Base-by-base conservation (phyloP, 2,888 invertebrate genomes). In the Hypercompe scribonia region DNA sequence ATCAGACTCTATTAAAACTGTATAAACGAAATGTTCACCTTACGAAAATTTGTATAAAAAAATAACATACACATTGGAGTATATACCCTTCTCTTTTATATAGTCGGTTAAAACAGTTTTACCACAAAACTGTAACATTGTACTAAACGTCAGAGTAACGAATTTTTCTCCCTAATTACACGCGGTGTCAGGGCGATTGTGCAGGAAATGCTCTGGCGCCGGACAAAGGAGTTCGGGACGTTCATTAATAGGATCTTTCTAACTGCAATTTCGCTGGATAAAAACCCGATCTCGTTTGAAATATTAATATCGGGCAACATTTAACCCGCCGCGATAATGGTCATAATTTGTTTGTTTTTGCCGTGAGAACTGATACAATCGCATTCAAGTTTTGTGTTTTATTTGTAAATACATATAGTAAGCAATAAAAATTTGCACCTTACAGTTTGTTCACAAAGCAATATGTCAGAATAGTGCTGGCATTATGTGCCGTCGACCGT, bases 141-240 rank as follows among this genome's bases (percentile, higher is more conserved):
- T 88, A 86, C 87, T 89, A 91, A 90, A 90, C 90, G 89, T 89
- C 87, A 86, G 88, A 84, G 91, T 91, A 93, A 94, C 94, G 90
- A 94, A 94, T 95, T 95, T 94, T 95, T 95, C 95, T 94, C 89
- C 90, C 92, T 95, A 95, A 95, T 95, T 95, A 95, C 95, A 94
- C 86, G n/a, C n/a, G 92, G 95, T 95, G 95, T 95, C 95, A 93
- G 90, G 89, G 91, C 93, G 94, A 94, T 95, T 94, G 94, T 93
- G 92, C 91, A 93, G 94, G 93, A 92, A 94, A 93, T 93, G 93
- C 92, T 91, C 90, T 86, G 85, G 89, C 90, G 89, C 89, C 88
- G 92, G 91, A 94, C 94, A 94, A 95, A 95, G 91, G 90, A 89
- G 86, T 83, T 87, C 87, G 91, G 90, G 94, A 95, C 95, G 93